Conservation (phyloP, 2,797 vertebrate species). For the Chromis chromis region DNA sequence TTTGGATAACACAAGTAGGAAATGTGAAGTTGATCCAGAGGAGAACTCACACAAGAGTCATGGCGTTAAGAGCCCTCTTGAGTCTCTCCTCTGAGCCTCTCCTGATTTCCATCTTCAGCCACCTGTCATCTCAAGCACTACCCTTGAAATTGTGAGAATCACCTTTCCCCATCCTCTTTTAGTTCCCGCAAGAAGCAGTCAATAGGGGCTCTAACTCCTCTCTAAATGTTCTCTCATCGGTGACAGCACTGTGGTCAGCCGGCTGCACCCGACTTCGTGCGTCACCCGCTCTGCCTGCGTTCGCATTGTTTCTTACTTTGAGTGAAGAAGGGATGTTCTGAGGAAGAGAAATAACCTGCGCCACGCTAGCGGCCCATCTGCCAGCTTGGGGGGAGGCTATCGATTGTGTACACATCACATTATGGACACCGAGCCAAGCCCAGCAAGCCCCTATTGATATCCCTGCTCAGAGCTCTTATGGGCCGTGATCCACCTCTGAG, state of each 20-base stretch:
- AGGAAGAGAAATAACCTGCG: constrained; percentile 55
- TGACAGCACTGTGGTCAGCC: constrained; percentile 53
- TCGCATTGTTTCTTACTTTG: constrained; percentile 23
- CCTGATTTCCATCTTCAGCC: constrained; percentile 46
- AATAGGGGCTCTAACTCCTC: constrained; percentile 51
- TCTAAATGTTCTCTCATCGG: constrained; percentile 66
- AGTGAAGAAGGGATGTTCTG: constrained; percentile 6
- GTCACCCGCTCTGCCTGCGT: constrained; percentile 18
- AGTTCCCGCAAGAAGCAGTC: constrained; percentile 38
- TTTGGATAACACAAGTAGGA: constrained; percentile 18
- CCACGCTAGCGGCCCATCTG: constrained; percentile 57
- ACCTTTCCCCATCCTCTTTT: constrained; percentile 34
- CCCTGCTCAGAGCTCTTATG: constrained; percentile 60
- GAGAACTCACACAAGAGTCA: constrained; percentile 14
- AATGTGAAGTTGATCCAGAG: constrained; percentile 45
- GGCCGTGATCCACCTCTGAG: constrained; percentile 67
- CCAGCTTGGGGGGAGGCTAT: constrained; percentile 68
- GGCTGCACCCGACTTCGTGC: constrained; percentile 21
- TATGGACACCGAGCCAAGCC: constrained; percentile 68
- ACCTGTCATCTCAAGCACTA: constrained; percentile 46
- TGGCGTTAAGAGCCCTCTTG: constrained; percentile 49
- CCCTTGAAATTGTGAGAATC: constrained; percentile 48
- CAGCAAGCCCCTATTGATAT: constrained; percentile 74
- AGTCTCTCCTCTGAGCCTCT: constrained; percentile 42
- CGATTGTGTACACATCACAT: constrained; percentile 79